Evolutionary conservation across 2,888 invertebrate genomes (phyloP).

Genomic region (Dynastes grantii): DNA sequence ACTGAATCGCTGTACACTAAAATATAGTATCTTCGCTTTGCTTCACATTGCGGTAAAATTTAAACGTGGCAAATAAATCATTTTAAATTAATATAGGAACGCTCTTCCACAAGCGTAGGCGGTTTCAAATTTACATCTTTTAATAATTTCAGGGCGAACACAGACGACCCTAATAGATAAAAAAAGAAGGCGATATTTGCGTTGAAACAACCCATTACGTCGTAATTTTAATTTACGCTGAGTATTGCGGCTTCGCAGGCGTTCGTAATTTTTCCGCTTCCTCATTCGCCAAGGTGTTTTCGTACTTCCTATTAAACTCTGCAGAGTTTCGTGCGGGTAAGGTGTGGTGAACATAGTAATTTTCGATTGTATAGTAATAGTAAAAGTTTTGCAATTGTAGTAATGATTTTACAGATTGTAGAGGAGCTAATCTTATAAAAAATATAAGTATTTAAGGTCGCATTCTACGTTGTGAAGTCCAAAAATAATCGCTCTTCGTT

Average conservation of each 20-base stretch:
- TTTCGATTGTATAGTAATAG: not conserved
- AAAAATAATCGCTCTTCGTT: no score
- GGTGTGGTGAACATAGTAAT: not conserved
- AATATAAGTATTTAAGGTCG: no score
- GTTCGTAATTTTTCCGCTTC: slow-evolving; percentile 6
- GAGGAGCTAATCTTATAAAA: no score
- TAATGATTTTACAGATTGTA: no score
- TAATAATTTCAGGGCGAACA: slow-evolving; percentile 20
- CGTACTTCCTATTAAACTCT: not conserved
- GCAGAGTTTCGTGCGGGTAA: not conserved
- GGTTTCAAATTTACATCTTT: slow-evolving; percentile 29
- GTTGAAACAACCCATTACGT: slow-evolving; percentile 18
- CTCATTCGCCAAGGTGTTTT: not conserved
- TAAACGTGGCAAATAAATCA: not conserved
- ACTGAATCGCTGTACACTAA: no score
- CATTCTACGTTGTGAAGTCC: no score
- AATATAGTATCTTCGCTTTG: not conserved
- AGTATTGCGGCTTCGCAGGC: slow-evolving; percentile 17
- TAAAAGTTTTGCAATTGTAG: no score
- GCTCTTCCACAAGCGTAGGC: not conserved
- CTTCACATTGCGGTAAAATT: not conserved
- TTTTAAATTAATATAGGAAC: slow-evolving; percentile 4
- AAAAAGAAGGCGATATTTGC: slow-evolving; percentile 14
- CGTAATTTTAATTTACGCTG: slow-evolving; percentile 20
- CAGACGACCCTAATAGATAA: not conserved